Base-by-base conservation (phyloP, 2,888 invertebrate genomes). In the Raillietiella orientalis region DNA sequence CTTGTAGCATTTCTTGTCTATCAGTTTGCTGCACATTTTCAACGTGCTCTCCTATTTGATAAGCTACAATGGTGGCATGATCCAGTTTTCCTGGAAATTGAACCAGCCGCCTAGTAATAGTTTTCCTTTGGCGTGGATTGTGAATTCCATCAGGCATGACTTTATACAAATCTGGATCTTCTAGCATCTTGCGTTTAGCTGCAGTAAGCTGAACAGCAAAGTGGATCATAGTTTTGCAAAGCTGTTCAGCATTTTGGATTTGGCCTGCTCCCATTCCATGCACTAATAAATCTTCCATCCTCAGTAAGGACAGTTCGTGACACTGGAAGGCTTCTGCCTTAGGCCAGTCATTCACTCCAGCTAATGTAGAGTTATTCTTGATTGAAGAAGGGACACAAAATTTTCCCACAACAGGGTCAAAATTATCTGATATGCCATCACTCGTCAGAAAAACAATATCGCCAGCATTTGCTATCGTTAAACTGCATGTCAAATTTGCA, bases 391-490 rank as follows among this genome's bases (percentile, higher is more conserved):
- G 40, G 22, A 52, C 39, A 4, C 74, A 70, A 40, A 75, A 71
- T 46, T 70, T 71, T 15, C 75, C 75, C 29, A 79, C 75, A 16
- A 77, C 75, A 1, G 77, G 77, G 48, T 79, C 77, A 38, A 75
- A 72, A 44, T 79, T 79, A 42, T 79, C 77, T 4, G 72, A 71
- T 16, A 79, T 59, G 5, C 77, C 77, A 40, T 79, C 77, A n/a
- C 70, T 71, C 2, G 75, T 74, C 10, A 79, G 54, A 43, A 75
- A 67, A 14, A 79, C 65, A 31, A 79, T 62, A 41, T 79, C 77
- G 6, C 67, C 72, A 24, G 55, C 50, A 35, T 71, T 66, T 5
- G 70, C 56, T 30, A 66, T 60, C 2, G 70, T 74, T 55, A 77
- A 58, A 1, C 71, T 66, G 33, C 74, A 59, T 1, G 77, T 79